Evolutionary conservation across 2,113 vertebrate genomes (phyloP).

Genomic region (Corythornis madagascariensis): DNA sequence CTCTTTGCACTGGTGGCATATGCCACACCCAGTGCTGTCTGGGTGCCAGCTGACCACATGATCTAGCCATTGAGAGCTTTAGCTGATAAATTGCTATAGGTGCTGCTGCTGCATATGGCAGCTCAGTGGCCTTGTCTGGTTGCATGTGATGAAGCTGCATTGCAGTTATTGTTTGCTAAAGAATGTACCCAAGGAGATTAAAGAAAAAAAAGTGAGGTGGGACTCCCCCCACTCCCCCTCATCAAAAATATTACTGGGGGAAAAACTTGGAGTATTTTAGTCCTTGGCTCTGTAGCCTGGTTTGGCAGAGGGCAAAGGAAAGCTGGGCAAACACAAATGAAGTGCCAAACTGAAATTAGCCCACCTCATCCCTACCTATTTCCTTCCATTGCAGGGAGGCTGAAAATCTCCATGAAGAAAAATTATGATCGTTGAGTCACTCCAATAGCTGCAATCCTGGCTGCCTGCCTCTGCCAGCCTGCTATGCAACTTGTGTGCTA

Average conservation of each 20-base stretch:
- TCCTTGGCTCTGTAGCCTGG: background rate
- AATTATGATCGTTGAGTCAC: conserved; percentile 22
- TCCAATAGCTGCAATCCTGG: conserved; percentile 14
- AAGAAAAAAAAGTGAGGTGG: background rate
- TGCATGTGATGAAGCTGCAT: background rate
- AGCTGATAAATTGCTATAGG: background rate
- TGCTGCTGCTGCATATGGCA: background rate
- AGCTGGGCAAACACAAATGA: background rate
- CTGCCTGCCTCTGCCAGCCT: conserved; percentile 52
- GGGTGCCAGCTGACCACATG: background rate
- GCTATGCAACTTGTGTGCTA: conserved; percentile 32
- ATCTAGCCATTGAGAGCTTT: background rate
- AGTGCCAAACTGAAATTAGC: background rate
- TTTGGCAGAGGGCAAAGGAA: background rate
- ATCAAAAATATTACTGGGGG: background rate
- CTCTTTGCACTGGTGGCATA: conserved; percentile 1
- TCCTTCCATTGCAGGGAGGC: background rate
- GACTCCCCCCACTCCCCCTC: rapidly evolving
- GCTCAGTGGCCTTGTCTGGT: background rate
- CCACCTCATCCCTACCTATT: background rate
- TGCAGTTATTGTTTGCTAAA: background rate
- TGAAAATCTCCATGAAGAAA: conserved; percentile 23
- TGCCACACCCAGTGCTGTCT: background rate
- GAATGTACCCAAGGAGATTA: background rate
- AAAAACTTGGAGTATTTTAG: background rate